These are phyloP conservation scores for Melipona bicolor DNA, from an alignment of 2,888 invertebrate species.

Conservation along the genomic window DNA sequence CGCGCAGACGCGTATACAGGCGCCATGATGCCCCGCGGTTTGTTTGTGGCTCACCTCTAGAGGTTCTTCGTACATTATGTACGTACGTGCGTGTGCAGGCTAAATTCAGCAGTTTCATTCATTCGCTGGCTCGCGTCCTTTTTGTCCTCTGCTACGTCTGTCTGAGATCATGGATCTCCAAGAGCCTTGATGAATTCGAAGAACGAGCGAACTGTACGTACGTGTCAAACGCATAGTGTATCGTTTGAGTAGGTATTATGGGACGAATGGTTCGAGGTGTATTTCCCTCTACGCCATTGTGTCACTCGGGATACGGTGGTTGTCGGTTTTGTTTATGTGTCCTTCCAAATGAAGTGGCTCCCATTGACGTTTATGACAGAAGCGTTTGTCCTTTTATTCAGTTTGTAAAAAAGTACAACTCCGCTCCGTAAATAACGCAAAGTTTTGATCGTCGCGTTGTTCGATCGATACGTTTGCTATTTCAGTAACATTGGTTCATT, in stretches of 20 bases:
- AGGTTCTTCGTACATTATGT: conserved; percentile 18
- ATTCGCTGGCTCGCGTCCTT: conserved; percentile 13
- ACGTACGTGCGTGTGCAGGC: background rate
- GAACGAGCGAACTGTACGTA: background rate
- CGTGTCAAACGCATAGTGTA: background rate
- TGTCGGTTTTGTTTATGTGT: conserved; percentile 9
- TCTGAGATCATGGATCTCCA: conserved; percentile 1
- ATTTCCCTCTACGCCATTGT: background rate
- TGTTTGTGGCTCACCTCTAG: conserved; percentile 45
- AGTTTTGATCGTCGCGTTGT: background rate
- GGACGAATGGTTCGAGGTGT: conserved; percentile 8
- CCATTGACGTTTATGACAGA: conserved; percentile 2
- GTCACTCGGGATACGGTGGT: background rate
- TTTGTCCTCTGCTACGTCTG: conserved; percentile 9
- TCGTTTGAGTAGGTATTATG: conserved; percentile 31
- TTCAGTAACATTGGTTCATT: too few species aligned
- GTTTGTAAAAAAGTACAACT: background rate
- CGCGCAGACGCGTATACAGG: conserved; percentile 48
- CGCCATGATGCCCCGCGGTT: conserved; percentile 53
- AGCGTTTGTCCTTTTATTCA: background rate
- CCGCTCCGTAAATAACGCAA: background rate
- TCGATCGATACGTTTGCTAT: background rate
- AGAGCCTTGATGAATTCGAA: conserved; percentile 2
- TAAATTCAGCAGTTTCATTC: conserved; percentile 46
- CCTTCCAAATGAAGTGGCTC: conserved; percentile 5